Conservation (phyloP, 2,888 invertebrate genomes). For the Pristionchus entomophagus region DNA sequence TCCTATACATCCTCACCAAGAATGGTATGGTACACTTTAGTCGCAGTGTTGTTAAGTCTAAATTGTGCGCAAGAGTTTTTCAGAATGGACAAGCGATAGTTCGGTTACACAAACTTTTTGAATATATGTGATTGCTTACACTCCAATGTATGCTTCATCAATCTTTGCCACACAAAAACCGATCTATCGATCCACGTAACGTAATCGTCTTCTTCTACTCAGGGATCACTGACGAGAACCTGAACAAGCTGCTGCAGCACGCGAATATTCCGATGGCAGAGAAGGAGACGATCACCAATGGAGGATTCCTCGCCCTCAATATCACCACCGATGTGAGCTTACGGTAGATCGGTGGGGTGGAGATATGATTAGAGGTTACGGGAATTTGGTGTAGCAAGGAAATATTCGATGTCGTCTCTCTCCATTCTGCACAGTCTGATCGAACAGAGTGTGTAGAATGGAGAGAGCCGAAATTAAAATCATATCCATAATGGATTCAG, state of each 20-base stretch:
- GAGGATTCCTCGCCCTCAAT: conserved; percentile 92
- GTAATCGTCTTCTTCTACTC: no score
- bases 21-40: conserved; percentile 86
- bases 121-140: no score
- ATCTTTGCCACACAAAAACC: no score
- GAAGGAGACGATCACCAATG: conserved; percentile 94
- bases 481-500: no score
- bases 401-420: no score
- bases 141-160: background rate
- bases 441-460: no score
- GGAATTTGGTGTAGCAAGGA: no score
- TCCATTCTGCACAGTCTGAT: no score
- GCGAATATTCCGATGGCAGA: conserved; percentile 94
- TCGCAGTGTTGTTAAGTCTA: no score
- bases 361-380: no score
- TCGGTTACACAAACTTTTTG: background rate
- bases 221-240: conserved; percentile 94
- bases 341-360: conserved; percentile 10
- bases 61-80: background rate
- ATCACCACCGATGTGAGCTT: conserved; percentile 94
- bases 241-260: conserved; percentile 96
- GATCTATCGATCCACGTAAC: no score
- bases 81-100: background rate
- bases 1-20: conserved; percentile 96
- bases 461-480: background rate